Percentiles rank a stretch among this genome's conserved stretches.
phyloP scores from a whole-genome alignment of 2,888 invertebrate genomes.

The Oscheius sp. region DNA sequence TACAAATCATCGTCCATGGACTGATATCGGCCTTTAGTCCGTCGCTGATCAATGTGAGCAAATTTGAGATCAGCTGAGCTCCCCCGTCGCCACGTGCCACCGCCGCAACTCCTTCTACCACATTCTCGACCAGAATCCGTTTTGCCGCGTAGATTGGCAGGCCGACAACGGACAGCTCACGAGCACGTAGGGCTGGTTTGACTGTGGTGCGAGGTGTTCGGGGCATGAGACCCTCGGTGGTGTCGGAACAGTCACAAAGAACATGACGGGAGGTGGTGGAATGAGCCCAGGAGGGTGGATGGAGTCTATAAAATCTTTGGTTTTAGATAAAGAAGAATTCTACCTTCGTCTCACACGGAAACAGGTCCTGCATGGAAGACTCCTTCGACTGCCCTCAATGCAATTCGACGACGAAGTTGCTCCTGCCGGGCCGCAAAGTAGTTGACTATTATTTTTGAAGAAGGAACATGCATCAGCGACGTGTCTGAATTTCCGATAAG shows the following conservation, averaged over 20 bases:
- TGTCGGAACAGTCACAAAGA: conserved; percentile 55
- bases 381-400: conserved; percentile 45
- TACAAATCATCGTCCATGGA: conserved; percentile 60
- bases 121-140: conserved; percentile 62
- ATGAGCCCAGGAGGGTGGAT: conserved; percentile 60
- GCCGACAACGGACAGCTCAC: conserved; percentile 66
- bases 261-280: conserved; percentile 43
- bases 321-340: neutral
- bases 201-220: conserved; percentile 13
- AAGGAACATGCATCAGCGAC: conserved; percentile 70
- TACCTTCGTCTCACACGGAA: conserved; percentile 53
- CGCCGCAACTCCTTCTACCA: conserved; percentile 67
- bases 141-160: conserved; percentile 67
- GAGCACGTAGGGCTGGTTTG: conserved; percentile 54
- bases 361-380: conserved; percentile 60
- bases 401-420: conserved; percentile 40
- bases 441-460: conserved; percentile 67
- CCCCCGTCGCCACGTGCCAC: conserved; percentile 50
- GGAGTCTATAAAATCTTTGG: conserved; percentile 41
- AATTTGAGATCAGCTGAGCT: conserved; percentile 80
- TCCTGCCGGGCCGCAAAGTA: conserved; percentile 44
- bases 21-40: conserved; percentile 80
- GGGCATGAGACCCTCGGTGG: conserved; percentile 25
- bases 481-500: conserved; percentile 71
- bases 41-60: conserved; percentile 85